phyloP scores from a whole-genome alignment of 1,140 invertebrate genomes.

The Vanessa tameamea region DNA sequence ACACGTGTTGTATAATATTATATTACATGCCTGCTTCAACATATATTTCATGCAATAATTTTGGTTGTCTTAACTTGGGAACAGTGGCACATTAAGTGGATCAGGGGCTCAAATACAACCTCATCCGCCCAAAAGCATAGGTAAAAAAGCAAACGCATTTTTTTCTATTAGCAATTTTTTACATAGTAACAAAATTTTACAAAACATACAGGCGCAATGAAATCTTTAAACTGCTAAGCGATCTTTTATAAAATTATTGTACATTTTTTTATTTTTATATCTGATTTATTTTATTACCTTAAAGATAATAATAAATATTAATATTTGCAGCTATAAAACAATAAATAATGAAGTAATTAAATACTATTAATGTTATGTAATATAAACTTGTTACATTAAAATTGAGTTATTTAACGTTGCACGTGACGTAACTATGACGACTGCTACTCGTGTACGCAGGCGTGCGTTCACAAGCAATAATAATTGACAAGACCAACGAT shows the following conservation, averaged over 20 bases:
- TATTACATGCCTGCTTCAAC: no score
- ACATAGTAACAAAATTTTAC: background rate
- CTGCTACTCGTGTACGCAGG: background rate
- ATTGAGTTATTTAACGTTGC: background rate
- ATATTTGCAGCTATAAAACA: background rate
- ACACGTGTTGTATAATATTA: no score
- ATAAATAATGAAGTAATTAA: background rate
- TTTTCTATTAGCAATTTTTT: background rate
- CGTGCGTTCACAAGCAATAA: background rate
- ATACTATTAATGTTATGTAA: background rate
- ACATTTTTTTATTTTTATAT: no score
- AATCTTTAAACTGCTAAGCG: background rate
- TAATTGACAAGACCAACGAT: constrained; percentile 18
- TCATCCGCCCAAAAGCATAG: no score
- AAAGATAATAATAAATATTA: background rate
- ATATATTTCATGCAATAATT: no score
- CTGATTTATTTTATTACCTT: background rate
- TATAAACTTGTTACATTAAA: background rate
- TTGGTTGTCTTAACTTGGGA: no score
- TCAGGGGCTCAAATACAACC: no score
- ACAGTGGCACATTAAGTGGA: no score
- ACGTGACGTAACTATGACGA: background rate
- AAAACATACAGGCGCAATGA: constrained; percentile 4
- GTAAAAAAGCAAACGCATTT: no score
- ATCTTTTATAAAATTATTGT: no score